A percentile compares a stretch with the other conserved stretches of the same genome.
Evolutionary conservation across 1,140 invertebrate species (phyloP).

Genomic region (Trinorchestia longiramus): DNA sequence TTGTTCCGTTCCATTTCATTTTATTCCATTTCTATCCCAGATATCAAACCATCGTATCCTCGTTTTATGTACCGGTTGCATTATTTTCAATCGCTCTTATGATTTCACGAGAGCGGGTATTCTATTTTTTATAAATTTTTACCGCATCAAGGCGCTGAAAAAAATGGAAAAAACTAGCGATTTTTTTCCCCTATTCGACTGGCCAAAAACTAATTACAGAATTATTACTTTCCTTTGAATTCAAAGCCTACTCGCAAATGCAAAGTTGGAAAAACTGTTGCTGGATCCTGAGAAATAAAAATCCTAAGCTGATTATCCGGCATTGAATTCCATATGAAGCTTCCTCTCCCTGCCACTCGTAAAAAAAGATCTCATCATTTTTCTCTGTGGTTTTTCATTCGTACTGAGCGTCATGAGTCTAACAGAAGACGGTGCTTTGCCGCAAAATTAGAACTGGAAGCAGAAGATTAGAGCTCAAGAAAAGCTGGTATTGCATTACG

Average conservation of each 20-base stretch:
- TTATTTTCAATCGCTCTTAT: too few species aligned
- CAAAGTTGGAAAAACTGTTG: background rate
- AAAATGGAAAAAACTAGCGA: background rate
- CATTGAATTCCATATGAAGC: background rate
- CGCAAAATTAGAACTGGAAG: background rate
- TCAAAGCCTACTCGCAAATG: background rate
- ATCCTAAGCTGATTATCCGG: background rate
- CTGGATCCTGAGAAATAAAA: background rate
- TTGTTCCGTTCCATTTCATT: too few species aligned
- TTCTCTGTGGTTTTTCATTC: background rate
- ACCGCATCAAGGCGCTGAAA: background rate
- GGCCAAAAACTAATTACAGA: background rate
- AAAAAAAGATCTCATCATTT: background rate
- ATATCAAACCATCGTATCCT: too few species aligned
- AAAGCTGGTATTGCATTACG: background rate
- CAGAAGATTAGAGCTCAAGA: background rate
- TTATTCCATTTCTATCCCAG: too few species aligned
- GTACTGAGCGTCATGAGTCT: background rate
- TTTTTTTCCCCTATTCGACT: background rate
- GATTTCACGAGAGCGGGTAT: too few species aligned
- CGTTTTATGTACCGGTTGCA: too few species aligned
- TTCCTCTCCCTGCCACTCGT: background rate
- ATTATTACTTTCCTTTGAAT: background rate
- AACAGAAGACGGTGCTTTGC: background rate
- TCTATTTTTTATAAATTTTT: background rate